Evolutionary conservation across 2,888 invertebrate species (phyloP), one percentile per base, ranked within the genome.

Genomic region (Diogma glabrata): DNA sequence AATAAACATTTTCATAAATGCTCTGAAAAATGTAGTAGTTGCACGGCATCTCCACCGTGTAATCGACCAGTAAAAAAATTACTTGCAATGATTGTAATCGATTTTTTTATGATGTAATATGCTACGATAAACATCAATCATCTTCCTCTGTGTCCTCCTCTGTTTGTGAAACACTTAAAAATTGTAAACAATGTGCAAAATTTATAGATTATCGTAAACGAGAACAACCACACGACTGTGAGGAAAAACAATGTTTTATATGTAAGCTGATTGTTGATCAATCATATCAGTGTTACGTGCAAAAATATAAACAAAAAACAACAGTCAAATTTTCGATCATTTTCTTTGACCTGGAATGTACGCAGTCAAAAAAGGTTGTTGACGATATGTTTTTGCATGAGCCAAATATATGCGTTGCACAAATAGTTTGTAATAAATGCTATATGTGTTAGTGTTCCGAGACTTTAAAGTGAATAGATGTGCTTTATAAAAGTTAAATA

Each of bases 261-360:
- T 36, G 36, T 14, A 17, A 14, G 6, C 14, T 17, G 6, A 36
- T 36, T 6, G 36, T 36, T 36, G n/a, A 12, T n/a, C 14, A 10
- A 8, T 7, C n/a, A 6, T 20, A 40, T 40, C 4, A 40, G 17
- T 40, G 40, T 40, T 40, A 40, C 20, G 40, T 40, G 4, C 17
- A 40, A 12, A 40, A 43, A 43, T 43, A 43, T 43, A 43, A 22
- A 12, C 17, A 43, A 43, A 43, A 20, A 10, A 12, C 43, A 43
- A 20, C 43, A 4, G 22, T 14, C 1, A 43, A 43, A 7, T 43
- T 20, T 43, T 43, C 43, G 22, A 43, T 43, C 14, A 43, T 20
- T n/a, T 43, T 43, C 8, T 43, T 22, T 22, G 43, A 43, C 22
- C 8, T 43, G 22, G 43, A 43, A 43, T 43, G 43, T 22, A 20